Conservation (phyloP, 92 coral and sea anemone species). For the Porites rus region DNA sequence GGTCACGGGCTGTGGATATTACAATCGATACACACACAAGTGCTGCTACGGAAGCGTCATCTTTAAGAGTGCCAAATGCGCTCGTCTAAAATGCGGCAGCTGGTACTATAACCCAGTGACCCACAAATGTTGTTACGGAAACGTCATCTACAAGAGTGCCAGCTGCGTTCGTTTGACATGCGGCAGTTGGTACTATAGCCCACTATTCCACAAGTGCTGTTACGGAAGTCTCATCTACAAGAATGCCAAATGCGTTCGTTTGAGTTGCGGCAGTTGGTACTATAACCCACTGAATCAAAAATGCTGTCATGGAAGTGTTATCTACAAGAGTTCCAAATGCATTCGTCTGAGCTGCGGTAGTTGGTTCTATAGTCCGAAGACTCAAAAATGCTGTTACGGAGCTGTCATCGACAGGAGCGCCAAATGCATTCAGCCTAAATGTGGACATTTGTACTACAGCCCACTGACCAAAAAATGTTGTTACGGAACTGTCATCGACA, state of each 20-base stretch:
- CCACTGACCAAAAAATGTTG: not conserved
- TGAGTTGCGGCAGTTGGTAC: not conserved
- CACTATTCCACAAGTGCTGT: not conserved
- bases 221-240: not conserved
- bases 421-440: not conserved
- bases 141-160: not conserved
- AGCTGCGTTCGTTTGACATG: not conserved
- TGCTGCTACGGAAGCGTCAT: conserved; percentile 4
- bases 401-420: no score
- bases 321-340: not conserved
- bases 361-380: not conserved
- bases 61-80: not conserved
- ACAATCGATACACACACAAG: not conserved
- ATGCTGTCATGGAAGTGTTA: conserved; percentile 8
- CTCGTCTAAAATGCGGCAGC: not conserved
- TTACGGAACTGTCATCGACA: not conserved
- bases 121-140: conserved; percentile 6
- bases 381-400: conserved; percentile 17
- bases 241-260: not conserved
- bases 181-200: not conserved
- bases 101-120: not conserved
- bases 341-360: not conserved
- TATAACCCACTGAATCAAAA: not conserved
- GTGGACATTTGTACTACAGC: not conserved
- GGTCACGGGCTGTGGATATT: not conserved